These are phyloP conservation scores for Pseudolycoriella hygida DNA, from an alignment of 2,888 invertebrate genomes.

Conservation along the genomic window DNA sequence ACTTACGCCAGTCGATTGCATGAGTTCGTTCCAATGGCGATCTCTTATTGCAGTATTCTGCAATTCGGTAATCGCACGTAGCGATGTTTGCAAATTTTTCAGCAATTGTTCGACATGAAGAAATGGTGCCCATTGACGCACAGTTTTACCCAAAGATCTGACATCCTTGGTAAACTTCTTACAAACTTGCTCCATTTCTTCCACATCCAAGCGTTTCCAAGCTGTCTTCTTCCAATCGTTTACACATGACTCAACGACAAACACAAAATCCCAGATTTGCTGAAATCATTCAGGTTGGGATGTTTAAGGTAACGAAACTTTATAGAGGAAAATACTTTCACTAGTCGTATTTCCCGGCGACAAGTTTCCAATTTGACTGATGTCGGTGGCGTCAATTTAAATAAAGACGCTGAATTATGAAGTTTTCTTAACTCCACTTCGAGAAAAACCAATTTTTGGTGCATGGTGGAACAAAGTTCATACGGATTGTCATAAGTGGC, in stretches of 20 bases:
- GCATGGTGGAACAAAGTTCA: no score
- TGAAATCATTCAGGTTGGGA: conserved; percentile 19
- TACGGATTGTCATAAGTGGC: conserved; percentile 14
- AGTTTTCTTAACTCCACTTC: conserved; percentile 51
- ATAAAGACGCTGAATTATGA: conserved; percentile 57
- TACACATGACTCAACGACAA: conserved; percentile 65
- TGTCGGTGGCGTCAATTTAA: conserved; percentile 74
- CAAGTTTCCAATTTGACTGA: conserved; percentile 59
- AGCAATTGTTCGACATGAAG: conserved; percentile 59
- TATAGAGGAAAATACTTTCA: conserved; percentile 41
- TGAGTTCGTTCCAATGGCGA: conserved; percentile 87
- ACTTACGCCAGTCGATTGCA: conserved; percentile 75
- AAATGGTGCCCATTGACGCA: conserved; percentile 67
- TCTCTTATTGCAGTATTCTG: conserved; percentile 91
- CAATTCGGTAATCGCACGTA: conserved; percentile 82
- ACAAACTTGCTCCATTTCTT: conserved; percentile 89
- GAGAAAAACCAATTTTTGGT: conserved; percentile 33
- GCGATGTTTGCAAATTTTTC: conserved; percentile 82
- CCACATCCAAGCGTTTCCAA: conserved; percentile 89
- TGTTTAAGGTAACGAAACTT: background rate
- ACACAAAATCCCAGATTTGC: conserved; percentile 84
- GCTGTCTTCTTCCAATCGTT: conserved; percentile 86
- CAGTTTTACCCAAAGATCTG: conserved; percentile 65
- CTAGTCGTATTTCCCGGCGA: conserved; percentile 56
- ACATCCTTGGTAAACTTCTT: conserved; percentile 82